Conservation (phyloP, 2,797 vertebrate species). For the Decapterus maruadsi region DNA sequence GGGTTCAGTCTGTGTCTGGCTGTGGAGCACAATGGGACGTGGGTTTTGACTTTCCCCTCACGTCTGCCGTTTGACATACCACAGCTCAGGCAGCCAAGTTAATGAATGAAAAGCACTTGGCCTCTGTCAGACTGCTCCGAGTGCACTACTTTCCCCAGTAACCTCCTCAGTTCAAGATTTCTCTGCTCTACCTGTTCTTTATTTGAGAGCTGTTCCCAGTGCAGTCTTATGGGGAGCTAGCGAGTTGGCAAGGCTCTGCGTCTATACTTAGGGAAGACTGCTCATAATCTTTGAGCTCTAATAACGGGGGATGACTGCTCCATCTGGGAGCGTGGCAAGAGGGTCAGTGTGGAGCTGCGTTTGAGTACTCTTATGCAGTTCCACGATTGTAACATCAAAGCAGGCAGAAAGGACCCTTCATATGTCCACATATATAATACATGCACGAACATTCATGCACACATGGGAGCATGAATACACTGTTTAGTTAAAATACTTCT, state of each 20-base stretch:
- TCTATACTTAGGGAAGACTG: conserved; percentile 44
- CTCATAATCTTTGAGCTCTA: conserved; percentile 54
- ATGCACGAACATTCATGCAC: conserved; percentile 1
- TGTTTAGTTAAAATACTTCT: not conserved
- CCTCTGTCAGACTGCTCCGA: conserved; percentile 67
- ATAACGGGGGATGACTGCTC: conserved; percentile 61
- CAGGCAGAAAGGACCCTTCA: conserved; percentile 42
- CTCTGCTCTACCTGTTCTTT: conserved; percentile 58
- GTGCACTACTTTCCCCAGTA: conserved; percentile 63
- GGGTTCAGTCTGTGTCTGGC: conserved; percentile 52
- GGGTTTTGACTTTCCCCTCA: conserved; percentile 75
- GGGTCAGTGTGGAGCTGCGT: conserved; percentile 58
- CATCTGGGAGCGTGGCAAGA: conserved; percentile 46
- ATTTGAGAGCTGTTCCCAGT: conserved; percentile 59
- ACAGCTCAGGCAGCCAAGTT: conserved; percentile 72
- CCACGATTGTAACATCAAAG: conserved; percentile 71
- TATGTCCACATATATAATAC: conserved; percentile 26
- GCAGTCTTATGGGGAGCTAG: conserved; percentile 49
- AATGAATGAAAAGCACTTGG: conserved; percentile 81
- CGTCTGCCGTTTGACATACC: conserved; percentile 75
- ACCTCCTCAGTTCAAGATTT: conserved; percentile 65
- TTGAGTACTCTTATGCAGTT: conserved; percentile 46
- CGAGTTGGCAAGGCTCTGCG: conserved; percentile 14
- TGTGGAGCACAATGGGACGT: conserved; percentile 64
- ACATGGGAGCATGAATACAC: conserved; percentile 14